phyloP scores from a whole-genome alignment of 1,140 invertebrate species.

The Acromyrmex charruanus region DNA sequence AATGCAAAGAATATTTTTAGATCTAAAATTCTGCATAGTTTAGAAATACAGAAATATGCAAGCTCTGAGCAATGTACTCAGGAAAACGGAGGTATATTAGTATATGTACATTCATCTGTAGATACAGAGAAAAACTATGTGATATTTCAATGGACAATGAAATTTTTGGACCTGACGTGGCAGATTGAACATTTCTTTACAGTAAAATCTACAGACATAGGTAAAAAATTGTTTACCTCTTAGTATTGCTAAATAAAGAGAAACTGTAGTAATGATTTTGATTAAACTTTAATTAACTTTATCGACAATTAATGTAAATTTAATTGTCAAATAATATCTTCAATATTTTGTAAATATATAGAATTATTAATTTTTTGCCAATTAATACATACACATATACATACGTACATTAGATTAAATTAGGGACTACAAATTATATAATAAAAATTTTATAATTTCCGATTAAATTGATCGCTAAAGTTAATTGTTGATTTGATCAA shows the following conservation, averaged over 20 bases:
- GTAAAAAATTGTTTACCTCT: conserved; percentile 36
- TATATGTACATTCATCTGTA: conserved; percentile 48
- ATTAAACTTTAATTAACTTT: not conserved
- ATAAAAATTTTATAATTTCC: not conserved
- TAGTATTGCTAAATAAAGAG: not conserved
- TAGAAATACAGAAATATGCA: conserved; percentile 53
- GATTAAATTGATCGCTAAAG: not conserved
- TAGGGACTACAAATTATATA: not conserved
- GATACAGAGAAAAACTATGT: conserved; percentile 51
- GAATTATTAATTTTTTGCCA: not conserved
- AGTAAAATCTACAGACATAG: conserved; percentile 53
- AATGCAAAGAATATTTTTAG: conserved; percentile 50
- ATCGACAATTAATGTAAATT: not conserved
- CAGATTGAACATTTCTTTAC: conserved; percentile 63
- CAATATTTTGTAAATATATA: not conserved
- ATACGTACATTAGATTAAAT: not conserved
- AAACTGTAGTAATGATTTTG: not conserved
- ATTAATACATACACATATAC: not conserved
- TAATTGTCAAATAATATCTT: not conserved
- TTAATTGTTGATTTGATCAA: not conserved
- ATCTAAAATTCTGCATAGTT: conserved; percentile 48
- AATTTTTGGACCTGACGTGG: conserved; percentile 59
- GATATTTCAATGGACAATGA: conserved; percentile 65
- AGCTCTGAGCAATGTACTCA: conserved; percentile 11
- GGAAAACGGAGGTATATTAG: conserved; percentile 61